Conservation (phyloP, 2,888 invertebrate species). For the Bellardia pandia region DNA sequence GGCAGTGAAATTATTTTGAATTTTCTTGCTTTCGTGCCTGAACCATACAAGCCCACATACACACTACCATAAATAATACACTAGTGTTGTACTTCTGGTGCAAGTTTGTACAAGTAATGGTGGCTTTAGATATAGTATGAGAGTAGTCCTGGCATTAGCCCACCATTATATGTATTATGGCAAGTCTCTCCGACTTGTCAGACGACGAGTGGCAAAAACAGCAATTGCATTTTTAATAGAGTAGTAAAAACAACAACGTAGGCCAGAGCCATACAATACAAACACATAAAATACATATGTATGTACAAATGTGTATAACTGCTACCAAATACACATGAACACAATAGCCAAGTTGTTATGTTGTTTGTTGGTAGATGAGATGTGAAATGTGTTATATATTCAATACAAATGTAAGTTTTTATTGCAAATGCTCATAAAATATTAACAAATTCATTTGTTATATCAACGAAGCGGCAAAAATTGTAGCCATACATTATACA, state of each 20-base stretch:
- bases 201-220: conserved; percentile 41
- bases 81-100: not conserved
- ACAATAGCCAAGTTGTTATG: conserved; percentile 11
- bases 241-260: conserved; percentile 54
- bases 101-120: not conserved
- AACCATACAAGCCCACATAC: not conserved
- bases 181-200: conserved; percentile 19
- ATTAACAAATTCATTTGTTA: conserved; percentile 83
- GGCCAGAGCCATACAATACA: conserved; percentile 27
- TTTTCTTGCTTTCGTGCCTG: conserved; percentile 30
- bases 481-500: conserved; percentile 46
- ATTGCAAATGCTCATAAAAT: conserved; percentile 81
- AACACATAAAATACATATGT: conserved; percentile 43
- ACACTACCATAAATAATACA: not conserved
- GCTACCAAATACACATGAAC: conserved; percentile 19
- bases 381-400: conserved; percentile 33
- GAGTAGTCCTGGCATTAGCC: conserved; percentile 30
- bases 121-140: not conserved
- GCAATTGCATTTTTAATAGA: conserved; percentile 70
- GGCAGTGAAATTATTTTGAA: conserved; percentile 78
- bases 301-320: not conserved
- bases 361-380: conserved; percentile 15
- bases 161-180: conserved; percentile 8
- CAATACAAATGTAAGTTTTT: conserved; percentile 75
- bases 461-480: conserved; percentile 74